Percentiles rank a stretch among this genome's conserved stretches.
Conservation (phyloP, 37 sponge, comb jelly and placozoan genomes). For the Chondrilla cf. caribensis region DNA sequence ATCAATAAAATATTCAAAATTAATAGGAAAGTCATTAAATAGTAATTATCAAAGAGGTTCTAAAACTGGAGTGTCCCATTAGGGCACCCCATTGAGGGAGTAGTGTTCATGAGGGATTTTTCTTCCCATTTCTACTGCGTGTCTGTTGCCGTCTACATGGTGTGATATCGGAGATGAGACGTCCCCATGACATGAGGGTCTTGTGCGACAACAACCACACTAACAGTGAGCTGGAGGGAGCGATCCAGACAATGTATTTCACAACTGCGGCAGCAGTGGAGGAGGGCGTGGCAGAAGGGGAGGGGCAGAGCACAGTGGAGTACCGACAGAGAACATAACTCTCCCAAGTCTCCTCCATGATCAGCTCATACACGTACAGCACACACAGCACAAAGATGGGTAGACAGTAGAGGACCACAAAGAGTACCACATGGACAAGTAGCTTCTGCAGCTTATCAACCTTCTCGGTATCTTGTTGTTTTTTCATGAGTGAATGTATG, state of each 20-base stretch:
- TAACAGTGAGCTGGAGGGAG: conserved; percentile 55
- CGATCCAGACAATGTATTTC: conserved; percentile 58
- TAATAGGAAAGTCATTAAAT: no score
- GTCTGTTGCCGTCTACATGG: not conserved
- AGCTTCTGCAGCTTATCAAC: conserved; percentile 66
- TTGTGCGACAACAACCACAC: conserved; percentile 74
- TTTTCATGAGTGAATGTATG: conserved; percentile 47
- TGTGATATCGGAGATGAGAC: conserved; percentile 34
- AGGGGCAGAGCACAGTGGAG: not conserved
- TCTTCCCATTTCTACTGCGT: no score
- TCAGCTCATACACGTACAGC: conserved; percentile 53
- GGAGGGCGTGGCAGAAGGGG: not conserved
- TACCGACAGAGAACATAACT: not conserved
- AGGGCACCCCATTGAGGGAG: no score
- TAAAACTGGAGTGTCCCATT: no score
- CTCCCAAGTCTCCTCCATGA: conserved; percentile 49
- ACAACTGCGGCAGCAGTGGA: conserved; percentile 54
- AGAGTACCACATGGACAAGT: conserved; percentile 71
- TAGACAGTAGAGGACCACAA: conserved; percentile 70
- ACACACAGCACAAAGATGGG: conserved; percentile 65
- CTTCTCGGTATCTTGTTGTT: conserved; percentile 36
- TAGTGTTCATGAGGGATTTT: no score
- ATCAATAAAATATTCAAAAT: no score
- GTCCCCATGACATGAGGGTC: conserved; percentile 73
- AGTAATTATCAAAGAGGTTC: no score